These are phyloP conservation scores for Zelleria hepariella DNA, from an alignment of 2,888 invertebrate genomes.

Conservation along the genomic window DNA sequence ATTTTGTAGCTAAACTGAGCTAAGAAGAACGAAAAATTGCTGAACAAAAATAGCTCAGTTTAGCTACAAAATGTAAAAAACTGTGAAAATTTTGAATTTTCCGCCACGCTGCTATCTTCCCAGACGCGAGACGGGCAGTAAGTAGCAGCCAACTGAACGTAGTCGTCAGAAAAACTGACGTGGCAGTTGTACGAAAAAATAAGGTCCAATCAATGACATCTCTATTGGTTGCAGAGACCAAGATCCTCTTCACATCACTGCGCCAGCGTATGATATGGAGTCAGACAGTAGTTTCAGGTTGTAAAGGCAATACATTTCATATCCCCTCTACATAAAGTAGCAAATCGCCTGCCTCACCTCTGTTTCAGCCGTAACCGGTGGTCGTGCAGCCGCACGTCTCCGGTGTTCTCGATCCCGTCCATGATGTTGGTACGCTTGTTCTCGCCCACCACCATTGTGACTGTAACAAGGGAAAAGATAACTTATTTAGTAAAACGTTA, in stretches of 20 bases:
- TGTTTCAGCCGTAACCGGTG: slow-evolving; percentile 90
- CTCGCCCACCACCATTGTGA: slow-evolving; percentile 88
- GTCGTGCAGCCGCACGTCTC: slow-evolving; percentile 90
- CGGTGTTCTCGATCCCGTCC: slow-evolving; percentile 92
- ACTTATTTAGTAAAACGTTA: background rate
- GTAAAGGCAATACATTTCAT: too few species aligned
- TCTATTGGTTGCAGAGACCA: background rate
- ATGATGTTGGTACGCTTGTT: slow-evolving; percentile 82
- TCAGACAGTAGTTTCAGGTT: background rate
- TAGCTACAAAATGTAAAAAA: too few species aligned
- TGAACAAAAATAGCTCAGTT: too few species aligned
- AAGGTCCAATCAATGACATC: background rate
- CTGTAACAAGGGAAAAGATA: slow-evolving; percentile 43
- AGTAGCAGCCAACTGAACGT: too few species aligned
- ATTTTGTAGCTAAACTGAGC: too few species aligned
- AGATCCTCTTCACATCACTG: background rate
- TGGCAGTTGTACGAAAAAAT: background rate
- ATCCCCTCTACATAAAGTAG: background rate
- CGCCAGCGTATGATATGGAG: background rate
- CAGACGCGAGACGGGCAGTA: too few species aligned
- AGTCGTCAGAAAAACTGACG: too few species aligned
- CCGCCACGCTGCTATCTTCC: too few species aligned
- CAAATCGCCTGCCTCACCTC: slow-evolving; percentile 66
- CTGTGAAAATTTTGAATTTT: too few species aligned
- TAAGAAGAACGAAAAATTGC: too few species aligned